These are phyloP conservation scores for Carassius gibelio DNA, from an alignment of 2,113 vertebrate genomes.

Conservation along the genomic window DNA sequence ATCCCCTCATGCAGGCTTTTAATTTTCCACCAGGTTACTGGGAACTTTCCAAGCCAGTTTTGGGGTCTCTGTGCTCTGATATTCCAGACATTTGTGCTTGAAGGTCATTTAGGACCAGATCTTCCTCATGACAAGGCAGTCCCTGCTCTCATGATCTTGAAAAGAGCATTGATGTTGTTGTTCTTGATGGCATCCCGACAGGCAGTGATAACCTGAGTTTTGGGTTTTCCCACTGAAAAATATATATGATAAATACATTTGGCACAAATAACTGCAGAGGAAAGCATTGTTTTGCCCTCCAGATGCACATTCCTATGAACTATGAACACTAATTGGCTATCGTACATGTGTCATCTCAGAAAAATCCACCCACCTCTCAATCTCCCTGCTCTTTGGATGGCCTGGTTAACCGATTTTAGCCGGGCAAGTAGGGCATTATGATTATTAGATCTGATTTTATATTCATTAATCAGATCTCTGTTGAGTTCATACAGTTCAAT, in stretches of 20 bases:
- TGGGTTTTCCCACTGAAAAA: conserved; percentile 88
- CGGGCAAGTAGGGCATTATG: conserved; percentile 88
- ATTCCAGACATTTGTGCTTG: neutral
- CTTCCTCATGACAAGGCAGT: conserved; percentile 79
- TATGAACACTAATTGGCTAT: no score
- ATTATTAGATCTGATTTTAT: conserved; percentile 95
- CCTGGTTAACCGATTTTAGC: conserved; percentile 92
- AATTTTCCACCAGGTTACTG: neutral
- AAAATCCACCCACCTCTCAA: conserved; percentile 80
- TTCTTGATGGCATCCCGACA: conserved; percentile 94
- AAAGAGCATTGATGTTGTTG: conserved; percentile 88
- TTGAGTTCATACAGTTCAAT: conserved; percentile 92
- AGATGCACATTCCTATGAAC: neutral
- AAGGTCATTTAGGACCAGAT: neutral
- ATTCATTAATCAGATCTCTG: conserved; percentile 89
- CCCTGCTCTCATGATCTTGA: conserved; percentile 93
- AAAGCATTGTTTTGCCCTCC: neutral
- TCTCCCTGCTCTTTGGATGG: conserved; percentile 89
- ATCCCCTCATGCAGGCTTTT: neutral
- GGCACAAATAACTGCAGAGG: neutral
- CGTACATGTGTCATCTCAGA: neutral
- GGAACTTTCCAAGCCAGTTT: conserved; percentile 1
- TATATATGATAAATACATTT: neutral
- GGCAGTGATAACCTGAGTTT: conserved; percentile 90
- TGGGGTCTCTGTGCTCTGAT: conserved; percentile 18